phyloP scores from a whole-genome alignment of 2,113 vertebrate genomes.

The Phrynosoma platyrhinos region DNA sequence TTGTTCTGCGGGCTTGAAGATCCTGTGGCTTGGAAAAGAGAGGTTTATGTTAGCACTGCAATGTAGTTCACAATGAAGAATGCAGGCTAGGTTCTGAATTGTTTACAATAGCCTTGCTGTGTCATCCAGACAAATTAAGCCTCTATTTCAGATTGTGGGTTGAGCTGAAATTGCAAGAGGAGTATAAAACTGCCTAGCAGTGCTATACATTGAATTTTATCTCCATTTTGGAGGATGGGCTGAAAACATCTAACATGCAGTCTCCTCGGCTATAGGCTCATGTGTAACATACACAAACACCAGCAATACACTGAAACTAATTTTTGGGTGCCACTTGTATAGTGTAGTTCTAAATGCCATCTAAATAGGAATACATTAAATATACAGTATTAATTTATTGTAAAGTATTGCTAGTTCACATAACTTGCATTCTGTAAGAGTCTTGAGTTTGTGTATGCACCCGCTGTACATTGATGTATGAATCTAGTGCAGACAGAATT shows the following conservation, averaged over 20 bases:
- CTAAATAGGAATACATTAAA: too few relatives aligned
- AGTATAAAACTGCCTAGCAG: background rate
- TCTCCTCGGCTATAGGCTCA: background rate
- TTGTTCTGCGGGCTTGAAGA: too few relatives aligned
- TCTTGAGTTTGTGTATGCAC: background rate
- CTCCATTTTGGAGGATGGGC: background rate
- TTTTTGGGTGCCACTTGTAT: too few relatives aligned
- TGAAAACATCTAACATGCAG: background rate
- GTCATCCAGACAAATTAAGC: too few relatives aligned
- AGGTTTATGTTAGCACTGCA: background rate
- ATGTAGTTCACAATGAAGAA: background rate
- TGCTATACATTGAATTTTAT: background rate
- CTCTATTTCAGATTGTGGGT: background rate
- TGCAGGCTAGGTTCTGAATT: background rate
- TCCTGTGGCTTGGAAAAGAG: background rate
- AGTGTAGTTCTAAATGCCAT: too few relatives aligned
- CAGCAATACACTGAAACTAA: too few relatives aligned
- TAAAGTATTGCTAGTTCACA: background rate
- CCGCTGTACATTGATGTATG: too few relatives aligned
- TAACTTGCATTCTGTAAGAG: background rate
- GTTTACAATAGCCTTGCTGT: background rate
- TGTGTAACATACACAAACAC: too few relatives aligned
- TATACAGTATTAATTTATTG: background rate
- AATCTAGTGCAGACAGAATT: background rate
- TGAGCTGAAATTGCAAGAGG: background rate